phyloP scores from a whole-genome alignment of 2,113 vertebrate genomes.

The Zosterops japonicus region DNA sequence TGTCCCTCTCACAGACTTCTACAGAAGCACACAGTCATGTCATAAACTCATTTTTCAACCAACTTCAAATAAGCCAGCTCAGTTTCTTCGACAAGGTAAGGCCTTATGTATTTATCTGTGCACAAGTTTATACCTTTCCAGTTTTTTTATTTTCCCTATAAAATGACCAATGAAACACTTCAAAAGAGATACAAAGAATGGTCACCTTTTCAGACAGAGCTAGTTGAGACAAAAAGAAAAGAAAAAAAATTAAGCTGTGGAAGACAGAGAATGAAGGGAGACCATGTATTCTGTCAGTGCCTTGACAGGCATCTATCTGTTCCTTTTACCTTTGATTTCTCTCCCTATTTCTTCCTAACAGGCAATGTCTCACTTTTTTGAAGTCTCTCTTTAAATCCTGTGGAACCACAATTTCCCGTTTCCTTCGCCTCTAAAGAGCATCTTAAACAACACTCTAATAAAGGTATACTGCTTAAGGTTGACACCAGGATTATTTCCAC shows the following conservation, averaged over 20 bases:
- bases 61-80: not conserved
- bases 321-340: not conserved
- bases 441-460: not conserved
- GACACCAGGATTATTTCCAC: not conserved
- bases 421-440: not conserved
- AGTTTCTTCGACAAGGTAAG: not conserved
- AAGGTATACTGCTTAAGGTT: not conserved
- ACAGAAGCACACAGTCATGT: not conserved
- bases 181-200: not conserved
- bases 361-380: not conserved
- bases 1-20: not conserved
- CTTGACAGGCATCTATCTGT: not conserved
- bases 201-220: not conserved
- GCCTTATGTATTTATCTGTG: not conserved
- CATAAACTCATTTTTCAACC: not conserved
- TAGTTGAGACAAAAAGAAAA: not conserved
- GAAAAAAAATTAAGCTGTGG: not conserved
- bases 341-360: not conserved
- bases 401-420: not conserved
- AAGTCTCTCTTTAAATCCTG: not conserved
- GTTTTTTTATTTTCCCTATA: not conserved
- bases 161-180: not conserved
- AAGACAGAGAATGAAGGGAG: not conserved
- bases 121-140: not conserved
- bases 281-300: not conserved